Conservation (phyloP, 2,113 vertebrate species). For the Amphiprion ocellaris region DNA sequence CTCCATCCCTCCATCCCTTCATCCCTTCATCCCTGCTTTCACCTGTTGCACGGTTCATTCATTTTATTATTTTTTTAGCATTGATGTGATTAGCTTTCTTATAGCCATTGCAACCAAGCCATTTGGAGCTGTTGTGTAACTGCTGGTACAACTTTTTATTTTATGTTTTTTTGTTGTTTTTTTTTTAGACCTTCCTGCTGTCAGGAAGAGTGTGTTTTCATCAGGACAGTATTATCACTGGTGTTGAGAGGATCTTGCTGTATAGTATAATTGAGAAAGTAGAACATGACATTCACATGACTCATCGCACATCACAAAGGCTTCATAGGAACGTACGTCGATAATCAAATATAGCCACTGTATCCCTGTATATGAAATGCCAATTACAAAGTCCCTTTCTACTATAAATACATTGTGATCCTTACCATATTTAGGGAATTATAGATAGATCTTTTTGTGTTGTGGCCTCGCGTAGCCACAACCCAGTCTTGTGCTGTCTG, state of each 20-base stretch:
- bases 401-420: conserved; percentile 79
- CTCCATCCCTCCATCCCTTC: background rate
- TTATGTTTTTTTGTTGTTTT: background rate
- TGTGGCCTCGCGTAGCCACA: conserved; percentile 63
- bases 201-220: conserved; percentile 54
- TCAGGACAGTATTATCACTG: conserved; percentile 48
- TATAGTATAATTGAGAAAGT: conserved; percentile 67
- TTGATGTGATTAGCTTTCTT: conserved; percentile 62
- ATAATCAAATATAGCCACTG: conserved; percentile 81
- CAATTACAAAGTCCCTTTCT: conserved; percentile 74
- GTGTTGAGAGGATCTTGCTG: conserved; percentile 65
- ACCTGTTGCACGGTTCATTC: conserved; percentile 62
- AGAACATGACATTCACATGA: conserved; percentile 61
- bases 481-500: conserved; percentile 78
- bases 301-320: conserved; percentile 59
- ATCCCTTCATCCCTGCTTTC: conserved; percentile 14
- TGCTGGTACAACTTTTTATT: conserved; percentile 43
- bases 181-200: conserved; percentile 49
- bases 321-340: conserved; percentile 73
- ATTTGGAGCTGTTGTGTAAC: conserved; percentile 65
- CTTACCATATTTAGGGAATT: conserved; percentile 78
- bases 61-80: conserved; percentile 40
- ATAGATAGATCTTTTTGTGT: conserved; percentile 78
- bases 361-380: conserved; percentile 80
- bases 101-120: conserved; percentile 70